Conservation (phyloP, 2,797 vertebrate species). For the Anguilla marmorata region DNA sequence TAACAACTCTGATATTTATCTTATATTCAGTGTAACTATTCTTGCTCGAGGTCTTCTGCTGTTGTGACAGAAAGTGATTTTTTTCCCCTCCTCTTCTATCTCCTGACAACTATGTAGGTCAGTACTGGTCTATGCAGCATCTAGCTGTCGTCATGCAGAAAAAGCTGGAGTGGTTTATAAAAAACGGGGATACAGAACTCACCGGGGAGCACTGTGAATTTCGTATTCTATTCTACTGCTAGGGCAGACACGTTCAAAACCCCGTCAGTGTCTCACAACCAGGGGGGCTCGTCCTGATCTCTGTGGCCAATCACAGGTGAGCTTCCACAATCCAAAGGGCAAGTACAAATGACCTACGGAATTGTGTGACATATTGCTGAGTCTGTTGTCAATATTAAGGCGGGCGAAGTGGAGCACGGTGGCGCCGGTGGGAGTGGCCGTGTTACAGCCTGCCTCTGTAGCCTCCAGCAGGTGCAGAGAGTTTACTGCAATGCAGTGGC, state of each 20-base stretch:
- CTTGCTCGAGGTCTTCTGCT: slow-evolving; percentile 17
- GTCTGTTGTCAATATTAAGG: slow-evolving; percentile 30
- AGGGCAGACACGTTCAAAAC: not conserved
- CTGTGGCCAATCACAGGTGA: slow-evolving; percentile 15
- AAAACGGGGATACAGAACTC: not conserved
- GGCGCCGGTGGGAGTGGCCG: slow-evolving; percentile 28
- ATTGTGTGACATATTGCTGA: slow-evolving; percentile 41
- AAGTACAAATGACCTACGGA: slow-evolving; percentile 39
- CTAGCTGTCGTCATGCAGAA: slow-evolving; percentile 17
- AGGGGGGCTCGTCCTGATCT: slow-evolving; percentile 5
- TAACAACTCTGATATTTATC: not conserved
- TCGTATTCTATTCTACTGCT: not conserved
- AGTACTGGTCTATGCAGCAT: slow-evolving; percentile 46
- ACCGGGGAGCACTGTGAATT: not conserved
- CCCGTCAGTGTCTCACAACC: not conserved
- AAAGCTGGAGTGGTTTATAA: not conserved
- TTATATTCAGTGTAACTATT: not conserved
- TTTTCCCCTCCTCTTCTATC: slow-evolving; percentile 28
- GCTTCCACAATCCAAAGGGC: slow-evolving; percentile 32
- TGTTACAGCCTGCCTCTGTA: slow-evolving; percentile 49
- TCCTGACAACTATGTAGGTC: slow-evolving; percentile 47
- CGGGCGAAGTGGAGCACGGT: slow-evolving; percentile 42
- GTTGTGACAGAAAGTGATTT: slow-evolving; percentile 6
- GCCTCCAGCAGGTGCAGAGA: slow-evolving; percentile 55
- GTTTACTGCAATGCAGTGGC: slow-evolving; percentile 64